Evolutionary conservation across 2,797 vertebrate genomes (phyloP), one percentile per base, ranked within the genome.

Genomic region (Sphenopsis melanotis): DNA sequence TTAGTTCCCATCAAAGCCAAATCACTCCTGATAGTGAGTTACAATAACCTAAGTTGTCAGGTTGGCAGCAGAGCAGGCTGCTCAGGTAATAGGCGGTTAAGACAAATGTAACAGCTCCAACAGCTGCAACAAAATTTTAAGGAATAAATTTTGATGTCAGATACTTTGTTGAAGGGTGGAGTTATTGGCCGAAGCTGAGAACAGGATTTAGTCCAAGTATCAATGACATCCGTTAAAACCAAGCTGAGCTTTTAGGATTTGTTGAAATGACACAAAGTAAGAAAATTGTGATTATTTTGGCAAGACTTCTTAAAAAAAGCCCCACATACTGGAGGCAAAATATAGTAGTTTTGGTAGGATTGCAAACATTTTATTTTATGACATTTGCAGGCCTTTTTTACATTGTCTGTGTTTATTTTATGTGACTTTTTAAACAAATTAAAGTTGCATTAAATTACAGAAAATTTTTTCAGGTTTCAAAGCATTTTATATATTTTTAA

Each of bases 201-300:
- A 63, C 21, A 74, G 84, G 78, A 77, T 85, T 90, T 56, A 87
- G 85, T 34, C 82, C 66, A 32, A 83, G 55, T 89, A 83, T 88
- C 9, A 7, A 55, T 78, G 92, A 72, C 90, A 89, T 86, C 55
- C 70, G 76, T 79, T 74, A 94, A 94, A 93, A 44, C 36, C 59
- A 68, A 95, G 70, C 72, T 63, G 76, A 21, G 74, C 29, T 90
- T 95, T 96, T 90, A 94, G 1, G 9, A 84, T 37, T 59, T 1
- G 0, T 74, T 89, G 88, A 93, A 89, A 92, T 85, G 83, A 94
- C 90, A 76, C 36, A 32, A 87, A 89, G 89, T 81, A 44, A 86
- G 69, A 76, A 93, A 94, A 78, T 83, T n/a, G 76, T 93, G 94
- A 90, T 95, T 94, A 78, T 87, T 93, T 95, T 97, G 94, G 94